A percentile compares a stretch with the other conserved stretches of the same genome.
Evolutionary conservation across 37 sponge, comb jelly and placozoan species (phyloP).

Genomic region (Ephydatia muelleri): DNA sequence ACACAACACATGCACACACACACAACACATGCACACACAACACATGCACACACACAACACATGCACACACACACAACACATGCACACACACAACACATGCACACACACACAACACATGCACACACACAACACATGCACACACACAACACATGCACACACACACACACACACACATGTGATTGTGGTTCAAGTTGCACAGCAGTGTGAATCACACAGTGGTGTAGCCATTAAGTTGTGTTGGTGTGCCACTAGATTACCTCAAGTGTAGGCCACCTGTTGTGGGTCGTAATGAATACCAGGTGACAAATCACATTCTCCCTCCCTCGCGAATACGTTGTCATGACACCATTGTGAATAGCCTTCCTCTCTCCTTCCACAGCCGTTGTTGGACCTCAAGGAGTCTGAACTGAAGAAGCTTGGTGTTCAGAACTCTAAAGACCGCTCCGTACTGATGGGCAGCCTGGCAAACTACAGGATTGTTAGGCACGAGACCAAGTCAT

Average conservation of each 20-base stretch:
- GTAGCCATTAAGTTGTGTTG: too few species aligned
- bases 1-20: background rate
- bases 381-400: slow-evolving; percentile 41
- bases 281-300: background rate
- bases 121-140: too few species aligned
- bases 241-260: background rate
- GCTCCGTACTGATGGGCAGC: slow-evolving; percentile 46
- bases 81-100: background rate
- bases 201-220: background rate
- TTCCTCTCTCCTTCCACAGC: slow-evolving; percentile 16
- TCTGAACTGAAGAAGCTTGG: slow-evolving; percentile 57
- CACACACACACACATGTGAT: background rate
- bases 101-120: too few species aligned
- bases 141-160: background rate
- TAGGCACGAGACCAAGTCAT: background rate
- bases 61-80: background rate
- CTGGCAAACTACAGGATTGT: slow-evolving; percentile 29
- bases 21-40: too few species aligned
- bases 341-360: background rate
- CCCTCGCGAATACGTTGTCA: background rate
- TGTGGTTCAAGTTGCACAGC: background rate
- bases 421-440: slow-evolving; percentile 51
- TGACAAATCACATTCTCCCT: background rate
- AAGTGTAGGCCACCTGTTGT: background rate
- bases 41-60: too few species aligned